Conservation (phyloP, 2,113 vertebrate species). For the Chaenocephalus aceratus region DNA sequence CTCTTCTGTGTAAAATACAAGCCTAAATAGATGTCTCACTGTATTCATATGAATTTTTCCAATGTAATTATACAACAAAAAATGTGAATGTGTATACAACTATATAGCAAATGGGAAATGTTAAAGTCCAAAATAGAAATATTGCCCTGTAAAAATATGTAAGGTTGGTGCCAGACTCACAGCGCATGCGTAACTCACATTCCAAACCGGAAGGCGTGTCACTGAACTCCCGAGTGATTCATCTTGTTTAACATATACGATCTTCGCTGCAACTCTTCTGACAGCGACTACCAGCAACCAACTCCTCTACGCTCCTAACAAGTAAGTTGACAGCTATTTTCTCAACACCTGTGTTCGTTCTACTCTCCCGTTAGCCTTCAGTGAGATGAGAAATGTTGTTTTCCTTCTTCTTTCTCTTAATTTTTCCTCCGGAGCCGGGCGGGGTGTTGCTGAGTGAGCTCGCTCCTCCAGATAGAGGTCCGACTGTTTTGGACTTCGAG, state of each 20-base stretch:
- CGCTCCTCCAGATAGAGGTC: slow-evolving; percentile 34
- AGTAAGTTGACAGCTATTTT: slow-evolving; percentile 73
- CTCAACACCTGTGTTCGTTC: not conserved
- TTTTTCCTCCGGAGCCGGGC: slow-evolving; percentile 23
- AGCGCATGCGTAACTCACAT: slow-evolving; percentile 58
- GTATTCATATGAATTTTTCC: too few species aligned
- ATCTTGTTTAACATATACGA: slow-evolving; percentile 59
- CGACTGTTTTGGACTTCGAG: slow-evolving; percentile 74
- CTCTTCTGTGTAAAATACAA: not conserved
- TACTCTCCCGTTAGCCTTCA: not conserved
- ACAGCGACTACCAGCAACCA: slow-evolving; percentile 54
- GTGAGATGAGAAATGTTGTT: not conserved
- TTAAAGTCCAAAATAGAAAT: not conserved
- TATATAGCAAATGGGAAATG: not conserved
- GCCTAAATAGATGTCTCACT: not conserved
- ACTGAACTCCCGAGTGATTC: slow-evolving; percentile 50
- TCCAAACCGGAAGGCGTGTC: slow-evolving; percentile 58
- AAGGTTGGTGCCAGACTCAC: not conserved
- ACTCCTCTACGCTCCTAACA: slow-evolving; percentile 39
- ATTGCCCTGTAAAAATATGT: not conserved
- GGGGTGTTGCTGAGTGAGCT: slow-evolving; percentile 37
- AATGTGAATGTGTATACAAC: not conserved
- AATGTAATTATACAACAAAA: not conserved
- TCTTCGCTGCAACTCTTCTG: slow-evolving; percentile 71
- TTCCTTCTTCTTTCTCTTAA: not conserved